These are phyloP conservation scores for Dinocampus coccinellae DNA, from an alignment of 2,888 invertebrate genomes.

Conservation along the genomic window DNA sequence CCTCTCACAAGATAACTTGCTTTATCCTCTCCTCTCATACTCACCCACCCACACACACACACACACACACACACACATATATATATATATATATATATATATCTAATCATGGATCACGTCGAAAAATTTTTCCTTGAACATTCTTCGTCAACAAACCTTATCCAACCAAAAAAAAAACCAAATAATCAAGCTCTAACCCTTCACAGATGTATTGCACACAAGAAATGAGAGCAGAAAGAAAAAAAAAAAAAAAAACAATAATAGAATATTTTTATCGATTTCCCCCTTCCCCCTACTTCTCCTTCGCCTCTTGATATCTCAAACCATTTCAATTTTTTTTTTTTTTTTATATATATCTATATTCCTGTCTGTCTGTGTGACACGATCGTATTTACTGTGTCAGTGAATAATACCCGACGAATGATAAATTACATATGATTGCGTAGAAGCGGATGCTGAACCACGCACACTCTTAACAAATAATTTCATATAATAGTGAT, in stretches of 20 bases:
- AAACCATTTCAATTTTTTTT: no score
- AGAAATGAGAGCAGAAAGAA: neutral
- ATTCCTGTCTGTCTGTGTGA: neutral
- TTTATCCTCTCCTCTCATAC: no score
- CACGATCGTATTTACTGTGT: neutral
- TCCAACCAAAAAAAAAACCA: neutral
- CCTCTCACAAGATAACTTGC: neutral
- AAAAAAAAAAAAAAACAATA: neutral
- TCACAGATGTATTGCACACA: neutral
- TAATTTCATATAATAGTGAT: slow-evolving; percentile 51
- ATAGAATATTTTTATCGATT: neutral
- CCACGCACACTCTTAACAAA: slow-evolving; percentile 44
- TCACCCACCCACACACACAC: no score
- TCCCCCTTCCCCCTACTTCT: neutral
- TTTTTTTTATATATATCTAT: neutral
- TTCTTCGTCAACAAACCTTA: neutral
- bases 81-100: no score
- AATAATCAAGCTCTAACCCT: neutral
- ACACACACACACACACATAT: no score
- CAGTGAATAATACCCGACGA: neutral
- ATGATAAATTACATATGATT: neutral
- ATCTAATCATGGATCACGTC: neutral
- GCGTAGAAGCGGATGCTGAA: neutral
- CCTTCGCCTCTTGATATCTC: neutral
- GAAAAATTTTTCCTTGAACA: neutral